These are phyloP conservation scores for Tenthredo mesomela DNA, from an alignment of 2,888 invertebrate genomes.

Conservation along the genomic window DNA sequence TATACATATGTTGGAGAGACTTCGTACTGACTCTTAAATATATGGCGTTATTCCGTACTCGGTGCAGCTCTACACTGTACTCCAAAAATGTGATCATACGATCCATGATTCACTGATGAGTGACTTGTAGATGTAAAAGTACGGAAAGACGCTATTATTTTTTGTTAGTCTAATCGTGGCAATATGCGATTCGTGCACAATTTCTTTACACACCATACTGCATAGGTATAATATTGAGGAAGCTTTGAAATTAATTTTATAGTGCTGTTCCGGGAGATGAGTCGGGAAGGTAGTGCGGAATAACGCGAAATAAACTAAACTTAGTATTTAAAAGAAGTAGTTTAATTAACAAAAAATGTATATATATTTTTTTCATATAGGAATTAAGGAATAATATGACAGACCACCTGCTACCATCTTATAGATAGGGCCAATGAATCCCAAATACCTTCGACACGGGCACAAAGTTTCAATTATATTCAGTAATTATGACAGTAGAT, in stretches of 20 bases:
- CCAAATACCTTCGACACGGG: not conserved
- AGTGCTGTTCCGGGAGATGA: not conserved
- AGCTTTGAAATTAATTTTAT: not conserved
- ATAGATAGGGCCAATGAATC: constrained; percentile 55
- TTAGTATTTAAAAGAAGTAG: constrained; percentile 55
- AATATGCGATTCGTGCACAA: not conserved
- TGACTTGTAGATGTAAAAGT: not conserved
- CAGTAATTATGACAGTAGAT: not conserved
- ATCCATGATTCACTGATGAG: not conserved
- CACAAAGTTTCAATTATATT: constrained; percentile 26
- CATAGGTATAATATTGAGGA: not conserved
- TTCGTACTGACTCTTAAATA: no score
- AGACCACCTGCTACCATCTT: constrained; percentile 56
- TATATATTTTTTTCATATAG: constrained; percentile 56
- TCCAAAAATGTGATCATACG: not conserved
- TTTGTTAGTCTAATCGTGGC: not conserved
- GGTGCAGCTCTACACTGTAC: not conserved
- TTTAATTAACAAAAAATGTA: constrained; percentile 60
- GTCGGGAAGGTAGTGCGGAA: not conserved
- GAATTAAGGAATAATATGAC: constrained; percentile 58
- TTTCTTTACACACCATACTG: not conserved
- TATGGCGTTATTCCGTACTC: no score
- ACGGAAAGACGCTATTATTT: not conserved
- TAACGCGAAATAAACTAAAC: constrained; percentile 4
- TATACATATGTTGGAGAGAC: no score